Evolutionary conservation across 2,113 vertebrate genomes (phyloP), one percentile per base, ranked within the genome.

Genomic region (Muntiacus reevesi): DNA sequence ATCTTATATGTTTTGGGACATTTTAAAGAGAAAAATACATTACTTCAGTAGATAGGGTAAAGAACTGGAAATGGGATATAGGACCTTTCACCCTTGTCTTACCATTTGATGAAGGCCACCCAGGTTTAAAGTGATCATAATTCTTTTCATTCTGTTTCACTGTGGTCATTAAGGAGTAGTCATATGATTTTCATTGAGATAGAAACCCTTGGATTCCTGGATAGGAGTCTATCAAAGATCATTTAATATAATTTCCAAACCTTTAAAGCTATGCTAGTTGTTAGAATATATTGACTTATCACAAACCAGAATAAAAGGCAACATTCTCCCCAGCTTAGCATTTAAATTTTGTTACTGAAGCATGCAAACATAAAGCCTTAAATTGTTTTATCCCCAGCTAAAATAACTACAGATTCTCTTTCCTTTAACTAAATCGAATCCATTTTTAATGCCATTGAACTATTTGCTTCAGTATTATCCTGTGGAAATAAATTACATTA

Each of bases 11-110:
- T 95, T 97, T 62, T 62, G 64, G 19, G 79, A 60, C 47, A 95
- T 84, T 97, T 97, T 92, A 92, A 97, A 96, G 62, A 95, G 89
- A 85, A 97, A 95, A 96, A 94, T 74, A 19, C 45, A 89, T 95
- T 96, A 92, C 21, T 60, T 95, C 40, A 93, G 62, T 93, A 79
- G 74, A 62, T 96, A 64, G 28, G 87, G 89, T 52, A 95, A 97
- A 91, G 19, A 33, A 62, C 45, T 93, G 47, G 59, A 95, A 97
- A 98, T 90, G 67, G 54, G 7, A 93, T 95, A 54, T 64, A 89
- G 79, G 43, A 88, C n/a, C 25, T 95, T 97, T 94, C 36, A 57
- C 50, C 81, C 27, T 3, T 81, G 17, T 36, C 21, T 90, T 95
- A 91, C 23, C 85, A 92, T 95, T 96, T 94, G 91, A 96, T 92